A percentile compares a stretch with the other conserved stretches of the same genome.
Conservation (phyloP, 2,888 invertebrate species). For the Mythimna pallens region DNA sequence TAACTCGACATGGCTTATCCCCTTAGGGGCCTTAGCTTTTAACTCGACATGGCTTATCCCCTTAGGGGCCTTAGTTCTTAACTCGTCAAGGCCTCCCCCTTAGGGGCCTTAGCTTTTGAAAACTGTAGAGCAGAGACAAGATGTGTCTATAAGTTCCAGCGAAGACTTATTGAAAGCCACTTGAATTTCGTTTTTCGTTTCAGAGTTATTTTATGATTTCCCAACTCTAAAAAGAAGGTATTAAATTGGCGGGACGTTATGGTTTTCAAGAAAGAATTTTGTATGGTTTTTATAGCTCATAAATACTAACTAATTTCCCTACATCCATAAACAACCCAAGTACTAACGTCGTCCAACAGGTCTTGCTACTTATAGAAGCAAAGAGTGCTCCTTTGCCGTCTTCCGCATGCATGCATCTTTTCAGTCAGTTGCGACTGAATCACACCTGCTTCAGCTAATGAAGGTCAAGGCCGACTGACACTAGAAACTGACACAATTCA, state of each 20-base stretch:
- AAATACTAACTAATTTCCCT: background rate
- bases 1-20: too few species aligned
- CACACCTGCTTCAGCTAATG: conserved; percentile 40
- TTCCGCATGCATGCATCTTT: conserved; percentile 50
- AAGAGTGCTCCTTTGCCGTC: conserved; percentile 5
- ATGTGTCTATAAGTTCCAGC: too few species aligned
- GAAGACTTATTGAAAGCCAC: too few species aligned
- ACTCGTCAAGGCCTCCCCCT: too few species aligned
- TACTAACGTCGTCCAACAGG: background rate
- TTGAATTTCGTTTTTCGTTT: too few species aligned
- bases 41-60: too few species aligned
- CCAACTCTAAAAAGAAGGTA: too few species aligned
- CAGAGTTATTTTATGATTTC: too few species aligned
- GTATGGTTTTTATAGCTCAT: background rate
- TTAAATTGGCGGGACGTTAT: background rate
- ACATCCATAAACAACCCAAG: background rate
- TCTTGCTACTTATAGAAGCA: background rate
- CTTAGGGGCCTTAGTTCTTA: too few species aligned
- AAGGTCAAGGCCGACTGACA: conserved; percentile 30
- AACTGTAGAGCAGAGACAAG: too few species aligned
- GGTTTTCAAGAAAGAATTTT: background rate
- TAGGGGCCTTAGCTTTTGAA: too few species aligned
- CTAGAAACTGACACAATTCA: conserved; percentile 22
- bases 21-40: too few species aligned
- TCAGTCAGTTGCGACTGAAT: conserved; percentile 18